These are phyloP conservation scores for Bombus sylvicola DNA, from an alignment of 1,140 invertebrate genomes.

Conservation along the genomic window DNA sequence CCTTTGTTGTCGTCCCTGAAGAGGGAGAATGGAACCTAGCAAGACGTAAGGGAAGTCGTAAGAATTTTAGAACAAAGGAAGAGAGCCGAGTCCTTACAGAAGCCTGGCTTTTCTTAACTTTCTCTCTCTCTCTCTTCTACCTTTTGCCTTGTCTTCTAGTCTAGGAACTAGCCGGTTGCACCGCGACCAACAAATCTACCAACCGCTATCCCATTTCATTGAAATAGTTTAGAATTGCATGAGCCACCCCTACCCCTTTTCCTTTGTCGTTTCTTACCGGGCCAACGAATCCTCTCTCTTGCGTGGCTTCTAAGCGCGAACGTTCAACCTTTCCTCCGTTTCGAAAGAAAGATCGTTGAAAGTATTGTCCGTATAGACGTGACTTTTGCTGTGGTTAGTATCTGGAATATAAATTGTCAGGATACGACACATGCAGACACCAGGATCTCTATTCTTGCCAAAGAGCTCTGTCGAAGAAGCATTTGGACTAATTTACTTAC, in stretches of 20 bases:
- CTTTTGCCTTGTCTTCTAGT: background rate
- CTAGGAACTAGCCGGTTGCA: conserved; percentile 35
- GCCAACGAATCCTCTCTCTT: background rate
- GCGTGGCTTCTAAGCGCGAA: background rate
- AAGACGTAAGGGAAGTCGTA: conserved; percentile 69
- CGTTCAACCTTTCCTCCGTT: conserved; percentile 1
- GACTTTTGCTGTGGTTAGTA: background rate
- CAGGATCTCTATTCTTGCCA: background rate
- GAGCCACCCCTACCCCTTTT: conserved; percentile 54
- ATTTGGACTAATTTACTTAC: background rate
- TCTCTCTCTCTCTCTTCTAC: background rate
- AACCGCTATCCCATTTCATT: conserved; percentile 74
- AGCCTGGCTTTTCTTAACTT: conserved; percentile 61
- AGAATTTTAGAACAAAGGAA: conserved; percentile 76
- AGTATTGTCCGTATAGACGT: conserved; percentile 38
- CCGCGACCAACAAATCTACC: conserved; percentile 66
- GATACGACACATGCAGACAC: conserved; percentile 35
- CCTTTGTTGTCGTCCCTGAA: conserved; percentile 64
- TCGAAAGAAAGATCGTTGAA: conserved; percentile 48
- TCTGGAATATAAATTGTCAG: conserved; percentile 44
- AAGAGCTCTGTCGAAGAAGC: background rate
- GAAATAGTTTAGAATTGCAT: conserved; percentile 78
- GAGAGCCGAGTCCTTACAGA: conserved; percentile 34
- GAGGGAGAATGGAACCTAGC: conserved; percentile 53
- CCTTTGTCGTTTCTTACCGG: conserved; percentile 48